Percentiles rank a stretch among this genome's conserved stretches.
Evolutionary conservation across 2,113 vertebrate species (phyloP).

Genomic region (Clarias batrachus): DNA sequence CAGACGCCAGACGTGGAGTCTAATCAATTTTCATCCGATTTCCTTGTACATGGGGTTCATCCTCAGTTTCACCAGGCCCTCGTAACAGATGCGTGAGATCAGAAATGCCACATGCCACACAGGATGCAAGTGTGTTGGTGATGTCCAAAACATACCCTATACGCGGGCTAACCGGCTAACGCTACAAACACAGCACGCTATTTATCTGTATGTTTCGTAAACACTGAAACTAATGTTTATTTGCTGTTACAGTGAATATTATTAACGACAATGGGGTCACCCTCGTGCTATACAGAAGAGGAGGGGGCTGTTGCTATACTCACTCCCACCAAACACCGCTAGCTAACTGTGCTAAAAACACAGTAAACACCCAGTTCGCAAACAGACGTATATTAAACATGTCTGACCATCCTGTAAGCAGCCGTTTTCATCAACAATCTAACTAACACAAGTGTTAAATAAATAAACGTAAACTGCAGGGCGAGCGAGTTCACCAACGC

Average conservation of each 20-base stretch:
- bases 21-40: neutral
- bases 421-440: neutral
- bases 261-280: neutral
- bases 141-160: neutral
- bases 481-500: neutral
- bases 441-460: neutral
- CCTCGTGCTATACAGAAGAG: neutral
- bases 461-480: neutral
- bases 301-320: constrained; percentile 1
- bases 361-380: neutral
- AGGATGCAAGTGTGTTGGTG: neutral
- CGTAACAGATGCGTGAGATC: neutral
- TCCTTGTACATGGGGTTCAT: neutral
- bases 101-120: neutral
- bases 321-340: neutral
- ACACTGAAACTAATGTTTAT: neutral
- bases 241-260: too few relatives aligned
- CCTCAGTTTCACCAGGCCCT: neutral
- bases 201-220: neutral
- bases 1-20: neutral
- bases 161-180: neutral
- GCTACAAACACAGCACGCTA: neutral
- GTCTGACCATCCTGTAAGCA: neutral
- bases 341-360: constrained; percentile 6
- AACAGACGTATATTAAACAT: neutral